Evolutionary conservation across 2,797 vertebrate genomes (phyloP), one percentile per base, ranked within the genome.

Genomic region (Notoglanidium macrostoma): DNA sequence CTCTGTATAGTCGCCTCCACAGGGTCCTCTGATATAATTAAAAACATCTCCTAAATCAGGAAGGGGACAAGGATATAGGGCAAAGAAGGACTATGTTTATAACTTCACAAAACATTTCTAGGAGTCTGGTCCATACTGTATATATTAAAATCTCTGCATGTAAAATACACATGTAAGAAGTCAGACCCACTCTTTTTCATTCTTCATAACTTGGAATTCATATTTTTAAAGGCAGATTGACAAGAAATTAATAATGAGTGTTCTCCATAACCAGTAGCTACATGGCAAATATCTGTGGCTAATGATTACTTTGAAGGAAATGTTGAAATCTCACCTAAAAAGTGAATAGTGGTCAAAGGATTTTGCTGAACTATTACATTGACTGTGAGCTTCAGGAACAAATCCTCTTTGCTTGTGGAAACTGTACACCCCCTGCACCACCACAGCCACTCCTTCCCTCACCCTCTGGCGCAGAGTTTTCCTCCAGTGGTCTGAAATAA

Each of bases 401-500:
- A 96, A 94, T 6, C 97, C 97, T 0, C 96, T 91, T 90, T 95
- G 93, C 72, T 92, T 96, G 93, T 94, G 95, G 94, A 97, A 99
- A 92, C 97, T 94, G 89, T 98, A 95, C 0, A 98, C 97, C 19
- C 96, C 98, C 89, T 97, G 96, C 46, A 98, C 97, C 17, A 99
- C 94, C 68, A 99, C 96, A 89, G 98, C 98, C 85, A 99, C 97
- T 0, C 98, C 98, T 21, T 99, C 98, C 81, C 97, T 95, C 90
- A 99, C 97, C 88, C 98, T 96, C 94, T 98, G 98, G 86, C 97
- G 92, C 92, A 99, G 93, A 90, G 96, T 99, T 92, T 97, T 97
- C 92, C 96, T 97, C 98, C 98, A 99, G 93, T 97, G 97, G 91
- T 99, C 98, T 0, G 98, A 98, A 89, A 98, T 98, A 73, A 99